phyloP scores from a whole-genome alignment of 2,888 invertebrate species.

The Hyposoter dolosus region DNA sequence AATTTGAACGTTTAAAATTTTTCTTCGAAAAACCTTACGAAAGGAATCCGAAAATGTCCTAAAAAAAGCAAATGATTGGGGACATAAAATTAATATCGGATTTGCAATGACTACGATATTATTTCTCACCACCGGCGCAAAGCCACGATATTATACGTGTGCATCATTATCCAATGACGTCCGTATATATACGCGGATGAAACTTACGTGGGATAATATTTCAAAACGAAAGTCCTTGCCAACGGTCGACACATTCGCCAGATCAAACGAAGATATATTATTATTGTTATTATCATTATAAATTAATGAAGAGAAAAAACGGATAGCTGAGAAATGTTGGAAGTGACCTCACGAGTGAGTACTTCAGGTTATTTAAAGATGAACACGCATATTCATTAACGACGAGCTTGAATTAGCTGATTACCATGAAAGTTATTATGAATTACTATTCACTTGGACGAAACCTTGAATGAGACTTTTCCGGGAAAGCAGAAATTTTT shows the following conservation, averaged over 20 bases:
- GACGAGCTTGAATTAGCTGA: not conserved
- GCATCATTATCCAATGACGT: not conserved
- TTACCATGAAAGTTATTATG: not conserved
- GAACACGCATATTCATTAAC: not conserved
- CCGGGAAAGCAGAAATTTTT: not conserved
- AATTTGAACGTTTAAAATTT: too few species aligned
- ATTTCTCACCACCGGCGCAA: too few species aligned
- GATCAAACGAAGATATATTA: constrained; percentile 37
- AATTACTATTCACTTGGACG: not conserved
- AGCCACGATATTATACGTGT: too few species aligned
- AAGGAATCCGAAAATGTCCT: too few species aligned
- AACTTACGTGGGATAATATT: constrained; percentile 57
- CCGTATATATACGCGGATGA: constrained; percentile 3
- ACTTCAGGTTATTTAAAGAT: not conserved
- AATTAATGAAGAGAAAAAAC: constrained; percentile 34
- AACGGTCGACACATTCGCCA: constrained; percentile 32
- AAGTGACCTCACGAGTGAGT: constrained; percentile 7
- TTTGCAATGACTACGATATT: too few species aligned
- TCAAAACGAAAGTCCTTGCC: constrained; percentile 50
- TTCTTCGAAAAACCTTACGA: too few species aligned
- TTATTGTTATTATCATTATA: constrained; percentile 21
- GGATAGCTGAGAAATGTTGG: constrained; percentile 34
- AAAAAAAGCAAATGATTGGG: too few species aligned
- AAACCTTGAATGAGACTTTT: not conserved
- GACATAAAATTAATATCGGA: too few species aligned